Base-by-base conservation (phyloP, 2,888 invertebrate species). In the Ectemnius lituratus region DNA sequence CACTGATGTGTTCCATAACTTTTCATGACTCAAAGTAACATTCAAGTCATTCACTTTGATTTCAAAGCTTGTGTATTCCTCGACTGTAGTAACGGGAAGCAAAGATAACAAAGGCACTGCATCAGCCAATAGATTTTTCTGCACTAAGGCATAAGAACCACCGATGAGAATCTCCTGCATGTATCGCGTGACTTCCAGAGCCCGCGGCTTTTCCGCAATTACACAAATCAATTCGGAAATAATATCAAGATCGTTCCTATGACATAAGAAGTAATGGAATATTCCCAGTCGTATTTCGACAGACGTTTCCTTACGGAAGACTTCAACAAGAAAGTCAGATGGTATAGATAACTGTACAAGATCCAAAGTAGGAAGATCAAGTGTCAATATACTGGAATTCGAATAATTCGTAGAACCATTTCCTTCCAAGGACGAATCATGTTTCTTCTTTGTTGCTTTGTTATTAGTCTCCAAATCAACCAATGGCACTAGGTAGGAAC, bases 81-180 rank as follows among this genome's bases (percentile, higher is more conserved):
- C 91, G 80, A 92, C 92, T 5, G 94, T 94, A 0, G 96, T 96
- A 75, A 95, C 92, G 0, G 96, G 96, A 80, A 97, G 91, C 79
- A 96, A 91, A 76, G 93, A 93, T 76, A 95, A 91, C n/a, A 96
- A 92, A 2, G 93, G 92, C 52, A 93, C 88, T 0, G 96, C 95
- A 79, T 96, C 95, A n/a, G 93, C 91, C 0, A 96, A 94, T 76
- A 97, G 91, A 80, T 95, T 94, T 79, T 95, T 94, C 75, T 94
- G 93, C 0, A 96, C 94, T 18, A 94, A 92, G 0, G 95, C 93
- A 90, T 94, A 95, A 14, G 96, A 94, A 67, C 94, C 94, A 64
- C 95, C 95, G 59, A 97, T 94, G 4, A 98, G 92, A 86, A 95
- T 96, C 92, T 98, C 97, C 90, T 96, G 95, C 87, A 97, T 92